Evolutionary conservation across 2,797 vertebrate genomes (phyloP).

Genomic region (Cirrhinus mrigala): DNA sequence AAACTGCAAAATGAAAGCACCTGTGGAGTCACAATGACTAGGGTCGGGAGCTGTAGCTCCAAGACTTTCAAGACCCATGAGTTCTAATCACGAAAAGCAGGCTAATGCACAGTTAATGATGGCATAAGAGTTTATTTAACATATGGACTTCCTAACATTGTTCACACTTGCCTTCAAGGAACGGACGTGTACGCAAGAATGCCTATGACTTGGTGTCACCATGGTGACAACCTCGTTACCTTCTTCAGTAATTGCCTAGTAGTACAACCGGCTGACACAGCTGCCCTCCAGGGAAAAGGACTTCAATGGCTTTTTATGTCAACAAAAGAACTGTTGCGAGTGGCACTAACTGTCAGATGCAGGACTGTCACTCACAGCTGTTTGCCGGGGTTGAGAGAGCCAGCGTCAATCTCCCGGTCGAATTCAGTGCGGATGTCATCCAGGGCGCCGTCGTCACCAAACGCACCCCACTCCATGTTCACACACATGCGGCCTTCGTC

Average conservation of each 20-base stretch:
- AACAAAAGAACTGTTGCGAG: neutral
- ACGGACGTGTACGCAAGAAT: neutral
- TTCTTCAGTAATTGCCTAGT: neutral
- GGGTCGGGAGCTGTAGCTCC: neutral
- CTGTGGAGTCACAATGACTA: neutral
- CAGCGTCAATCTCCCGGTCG: constrained; percentile 91
- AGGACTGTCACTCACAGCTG: constrained; percentile 86
- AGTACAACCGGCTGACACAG: neutral
- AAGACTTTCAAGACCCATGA: neutral
- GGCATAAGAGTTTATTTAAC: neutral
- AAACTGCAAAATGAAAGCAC: neutral
- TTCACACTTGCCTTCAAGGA: neutral
- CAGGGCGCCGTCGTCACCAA: constrained; percentile 88
- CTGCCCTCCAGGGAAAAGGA: neutral
- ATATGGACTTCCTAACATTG: neutral
- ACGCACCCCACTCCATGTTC: constrained; percentile 98
- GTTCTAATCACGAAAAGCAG: neutral
- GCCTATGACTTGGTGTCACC: neutral
- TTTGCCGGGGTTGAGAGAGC: constrained; percentile 93
- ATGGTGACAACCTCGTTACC: neutral
- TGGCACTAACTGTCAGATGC: constrained; percentile 1
- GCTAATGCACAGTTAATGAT: neutral
- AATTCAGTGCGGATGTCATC: constrained; percentile 90
- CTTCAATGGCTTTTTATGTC: neutral
- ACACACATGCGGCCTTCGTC: constrained; percentile 96